phyloP scores from a whole-genome alignment of 2,888 invertebrate species.

The Dermolepida albohirtum region DNA sequence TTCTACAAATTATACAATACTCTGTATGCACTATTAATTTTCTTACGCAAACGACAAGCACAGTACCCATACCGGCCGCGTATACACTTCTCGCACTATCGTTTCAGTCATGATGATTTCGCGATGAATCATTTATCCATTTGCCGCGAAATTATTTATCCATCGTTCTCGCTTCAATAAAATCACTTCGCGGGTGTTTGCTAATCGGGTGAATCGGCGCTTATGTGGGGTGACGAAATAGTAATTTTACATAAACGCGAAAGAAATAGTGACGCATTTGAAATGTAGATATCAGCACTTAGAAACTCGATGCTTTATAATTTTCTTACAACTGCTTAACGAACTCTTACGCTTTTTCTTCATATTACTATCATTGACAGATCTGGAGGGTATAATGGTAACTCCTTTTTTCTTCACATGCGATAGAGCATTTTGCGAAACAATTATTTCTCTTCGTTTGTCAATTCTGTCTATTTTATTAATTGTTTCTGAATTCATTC shows the following conservation, averaged over 20 bases:
- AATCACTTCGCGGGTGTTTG: constrained; percentile 6
- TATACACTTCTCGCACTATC: not conserved
- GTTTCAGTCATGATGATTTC: constrained; percentile 15
- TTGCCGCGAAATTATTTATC: not conserved
- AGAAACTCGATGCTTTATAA: too few relatives aligned
- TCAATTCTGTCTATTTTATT: too few relatives aligned
- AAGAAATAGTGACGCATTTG: too few relatives aligned
- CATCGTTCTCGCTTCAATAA: constrained; percentile 33
- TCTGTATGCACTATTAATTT: constrained; percentile 45
- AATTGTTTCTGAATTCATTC: too few relatives aligned
- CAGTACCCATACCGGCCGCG: not conserved
- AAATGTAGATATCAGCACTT: too few relatives aligned
- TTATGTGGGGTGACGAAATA: not conserved
- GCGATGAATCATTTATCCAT: constrained; percentile 12
- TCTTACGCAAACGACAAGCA: constrained; percentile 34
- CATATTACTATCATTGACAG: too few relatives aligned
- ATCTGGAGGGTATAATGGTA: too few relatives aligned
- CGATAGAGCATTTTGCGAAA: too few relatives aligned
- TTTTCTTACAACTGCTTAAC: too few relatives aligned
- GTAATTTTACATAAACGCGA: not conserved
- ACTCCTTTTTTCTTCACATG: too few relatives aligned
- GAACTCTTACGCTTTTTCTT: too few relatives aligned
- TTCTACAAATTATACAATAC: constrained; percentile 44
- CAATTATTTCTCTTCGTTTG: too few relatives aligned
- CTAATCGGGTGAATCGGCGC: not conserved